phyloP scores from a whole-genome alignment of 2,888 invertebrate genomes.

The Philhelius pedissequus region DNA sequence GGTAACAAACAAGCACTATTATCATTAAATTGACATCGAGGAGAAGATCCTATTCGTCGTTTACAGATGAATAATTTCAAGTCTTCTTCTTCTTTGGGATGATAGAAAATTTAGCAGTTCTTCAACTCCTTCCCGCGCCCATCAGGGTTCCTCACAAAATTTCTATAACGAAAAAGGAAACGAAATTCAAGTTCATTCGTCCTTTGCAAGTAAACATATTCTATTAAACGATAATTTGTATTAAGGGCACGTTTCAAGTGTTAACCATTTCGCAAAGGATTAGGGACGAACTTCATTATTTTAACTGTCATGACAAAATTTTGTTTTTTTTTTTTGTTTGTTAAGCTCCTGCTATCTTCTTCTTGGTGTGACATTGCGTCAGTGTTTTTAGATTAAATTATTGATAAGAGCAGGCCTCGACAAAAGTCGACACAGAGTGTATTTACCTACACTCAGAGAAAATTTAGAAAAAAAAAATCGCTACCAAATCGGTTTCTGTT shows the following conservation, averaged over 20 bases:
- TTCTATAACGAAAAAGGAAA: neutral
- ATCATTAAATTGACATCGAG: constrained; percentile 32
- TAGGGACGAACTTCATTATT: constrained; percentile 63
- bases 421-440: neutral
- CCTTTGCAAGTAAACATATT: neutral
- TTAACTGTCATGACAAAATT: constrained; percentile 42
- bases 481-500: too few species aligned
- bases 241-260: constrained; percentile 62
- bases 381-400: constrained; percentile 43
- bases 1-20: constrained; percentile 50
- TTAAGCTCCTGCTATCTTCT: neutral
- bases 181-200: constrained; percentile 28
- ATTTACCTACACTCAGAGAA: neutral
- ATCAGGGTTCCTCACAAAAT: neutral
- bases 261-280: constrained; percentile 60
- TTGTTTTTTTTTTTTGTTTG: constrained; percentile 1
- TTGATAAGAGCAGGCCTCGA: constrained; percentile 29
- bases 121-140: neutral
- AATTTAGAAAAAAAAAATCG: neutral
- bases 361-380: constrained; percentile 23
- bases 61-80: constrained; percentile 27
- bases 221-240: constrained; percentile 61
- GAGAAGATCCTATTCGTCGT: constrained; percentile 15
- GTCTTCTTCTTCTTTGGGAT: constrained; percentile 17
- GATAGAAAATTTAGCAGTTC: constrained; percentile 14